Evolutionary conservation across 2,888 invertebrate genomes (phyloP).

Genomic region (Catocala nupta): DNA sequence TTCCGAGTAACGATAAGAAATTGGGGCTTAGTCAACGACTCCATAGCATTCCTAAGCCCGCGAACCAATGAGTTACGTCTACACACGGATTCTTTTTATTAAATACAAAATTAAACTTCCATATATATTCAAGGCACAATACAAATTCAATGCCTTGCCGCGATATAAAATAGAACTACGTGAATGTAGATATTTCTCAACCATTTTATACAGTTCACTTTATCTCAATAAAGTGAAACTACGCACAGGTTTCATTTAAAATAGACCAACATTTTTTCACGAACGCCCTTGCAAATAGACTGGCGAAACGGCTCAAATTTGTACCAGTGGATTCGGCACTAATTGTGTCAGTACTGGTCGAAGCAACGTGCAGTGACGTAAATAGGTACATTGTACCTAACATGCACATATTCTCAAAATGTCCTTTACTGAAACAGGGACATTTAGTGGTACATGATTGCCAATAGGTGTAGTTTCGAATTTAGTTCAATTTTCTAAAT

Average conservation of each 20-base stretch:
- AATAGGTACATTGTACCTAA: constrained; percentile 5
- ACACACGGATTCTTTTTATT: too few species aligned
- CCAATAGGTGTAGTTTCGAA: not conserved
- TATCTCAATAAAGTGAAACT: not conserved
- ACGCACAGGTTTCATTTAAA: constrained; percentile 7
- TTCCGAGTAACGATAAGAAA: too few species aligned
- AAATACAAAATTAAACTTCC: too few species aligned
- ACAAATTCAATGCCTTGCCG: too few species aligned
- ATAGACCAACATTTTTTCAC: constrained; percentile 20
- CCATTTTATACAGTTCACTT: not conserved
- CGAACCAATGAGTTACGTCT: too few species aligned
- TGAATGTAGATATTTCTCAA: not conserved
- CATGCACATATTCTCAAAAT: not conserved
- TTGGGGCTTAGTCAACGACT: too few species aligned
- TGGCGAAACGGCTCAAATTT: constrained; percentile 23
- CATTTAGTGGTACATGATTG: constrained; percentile 3
- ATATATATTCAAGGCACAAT: too few species aligned
- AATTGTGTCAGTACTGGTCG: constrained; percentile 27
- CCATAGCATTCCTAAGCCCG: too few species aligned
- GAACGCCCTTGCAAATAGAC: constrained; percentile 15
- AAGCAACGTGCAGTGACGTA: constrained; percentile 1
- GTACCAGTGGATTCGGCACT: constrained; percentile 21
- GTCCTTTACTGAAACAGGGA: not conserved
- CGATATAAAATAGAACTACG: too few species aligned
- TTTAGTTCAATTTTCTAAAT: not conserved